Base-by-base conservation (phyloP, 2,888 invertebrate species). In the Nemotelus pantherinus region DNA sequence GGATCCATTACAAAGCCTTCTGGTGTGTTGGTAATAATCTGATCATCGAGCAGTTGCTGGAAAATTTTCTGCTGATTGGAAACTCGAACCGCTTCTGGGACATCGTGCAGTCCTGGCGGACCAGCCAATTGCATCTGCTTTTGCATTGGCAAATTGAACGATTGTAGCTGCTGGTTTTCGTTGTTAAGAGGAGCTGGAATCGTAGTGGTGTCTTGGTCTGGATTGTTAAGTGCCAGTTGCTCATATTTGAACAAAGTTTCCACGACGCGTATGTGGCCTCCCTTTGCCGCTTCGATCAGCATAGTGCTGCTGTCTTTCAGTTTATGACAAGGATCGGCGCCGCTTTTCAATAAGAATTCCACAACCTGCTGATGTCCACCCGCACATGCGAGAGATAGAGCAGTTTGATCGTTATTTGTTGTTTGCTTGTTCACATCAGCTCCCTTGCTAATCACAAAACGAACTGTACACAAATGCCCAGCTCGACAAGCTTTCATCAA, bases 401-500 rank as follows among this genome's bases (percentile, higher is more conserved):
- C 97, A 39, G 98, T 99, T 88, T 98, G 98, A 88, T 99, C 99
- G 87, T 98, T 98, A 87, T 94, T 95, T 79, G 95, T 95, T 6
- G 97, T 96, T 88, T 95, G 93, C 81, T 93, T 90, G 84, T 95
- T 94, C n/a, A 95, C 93, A 86, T 95, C 92, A 41, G 95, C 95
- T 80, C 92, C 92, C 86, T 96, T 95, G 77, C 93, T 92, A 81
- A 98, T 93, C 80, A 99, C 92, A 89, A 96, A 98, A 89, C 97
- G 95, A 82, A 98, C 98, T 81, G 98, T 97, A 88, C 96, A 96
- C 76, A 96, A 89, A 87, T 99, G 98, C 0, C 99, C 99, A 25
- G 98, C 97, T 81, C 98, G 92, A 82, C 97, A 97, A 45, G 99
- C 98, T 89, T 98, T 99, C 99, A 99, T 99, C 84, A 99, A 89